Evolutionary conservation across 1,140 invertebrate genomes (phyloP), one percentile per base, ranked within the genome.

Genomic region (Hirudo medicinalis): DNA sequence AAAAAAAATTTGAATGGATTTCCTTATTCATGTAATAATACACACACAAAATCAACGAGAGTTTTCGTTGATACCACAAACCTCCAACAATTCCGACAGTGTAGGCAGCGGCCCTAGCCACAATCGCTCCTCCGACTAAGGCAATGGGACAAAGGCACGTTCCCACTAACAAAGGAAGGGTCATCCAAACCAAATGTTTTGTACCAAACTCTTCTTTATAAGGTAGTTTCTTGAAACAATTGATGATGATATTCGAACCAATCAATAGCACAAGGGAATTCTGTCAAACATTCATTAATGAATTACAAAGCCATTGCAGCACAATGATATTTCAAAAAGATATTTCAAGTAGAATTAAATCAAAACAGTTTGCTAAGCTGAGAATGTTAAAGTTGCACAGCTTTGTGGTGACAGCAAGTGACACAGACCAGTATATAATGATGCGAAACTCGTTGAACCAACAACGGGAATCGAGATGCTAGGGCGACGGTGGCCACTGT

Each of bases 41-140:
- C n/a, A n/a, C n/a, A 60, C 15, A n/a, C 20, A 60, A 27, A 60
- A 60, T n/a, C n/a, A n/a, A n/a, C n/a, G n/a, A n/a, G 29, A 25
- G 19, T 2, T 63, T 32, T 32, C 43, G 17, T 25, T 63, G 57
- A 63, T 8, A 63, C 4, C 29, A 25, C 57, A 11, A 78, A 73
- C 93, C 94, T 76, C 92, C 93, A 72, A 94, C 89, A 74, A 98
- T 86, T 53, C 94, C 94, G 71, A 91, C 92, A 0, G 95, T 97
- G 78, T 94, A 95, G 86, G 89, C 89, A 54, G 91, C 93, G 70
- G 95, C 96, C 74, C 92, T 84, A 5, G 91, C 83, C 5, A 97
- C 78, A 20, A 97, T 80, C 3, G 94, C 91, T 13, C 94, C 94
- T 40, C 94, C 95, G 3, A 97, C 77, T 70, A 97, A 84, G 76